Evolutionary conservation across 2,797 vertebrate genomes (phyloP), one percentile per base, ranked within the genome.

Genomic region (Pseudocheirus occidentalis): DNA sequence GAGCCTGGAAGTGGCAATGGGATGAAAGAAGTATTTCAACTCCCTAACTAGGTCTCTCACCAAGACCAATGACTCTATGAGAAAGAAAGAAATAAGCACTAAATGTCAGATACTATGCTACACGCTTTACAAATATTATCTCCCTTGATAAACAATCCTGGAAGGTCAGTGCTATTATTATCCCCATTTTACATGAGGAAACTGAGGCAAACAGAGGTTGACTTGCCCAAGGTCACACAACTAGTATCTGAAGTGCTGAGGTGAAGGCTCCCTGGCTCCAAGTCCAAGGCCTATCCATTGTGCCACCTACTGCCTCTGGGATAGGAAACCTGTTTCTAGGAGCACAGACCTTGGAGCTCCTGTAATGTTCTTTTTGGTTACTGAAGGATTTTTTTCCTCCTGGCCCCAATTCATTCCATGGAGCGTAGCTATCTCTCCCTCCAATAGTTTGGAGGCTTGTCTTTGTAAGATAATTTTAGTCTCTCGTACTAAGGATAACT

Each of bases 391-490:
- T 59, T 31, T 59, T 59, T 4, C 57, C 58, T 59, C 11, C 58
- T 59, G 58, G 29, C 58, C 29, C 58, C 58, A 59, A 31, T 59
- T 31, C 58, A 59, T 59, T 59, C 58, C 31, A 59, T 31, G 11
- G 58, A 59, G 29, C 3, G 10, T 29, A 31, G 29, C 10, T 31
- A 31, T 59, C 11, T 29, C 3, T 59, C 58, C 58, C 29, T 59
- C 58, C 58, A 59, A 58, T 29, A 97, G 27, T 96, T 97, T 97
- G 96, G 89, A 97, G 89, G 94, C 34, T 13, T 34, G 34, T 97
- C 92, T 93, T 96, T 96, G 89, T 93, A 95, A 95, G 90, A 93
- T 96, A 96, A 97, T 97, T 95, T 97, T 96, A 95, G 24, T 95
- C 62, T 97, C 97, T 97, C 56, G 95, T 90, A 97, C 93, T 0